phyloP scores from a whole-genome alignment of 2,797 vertebrate species.

The Alca torda region DNA sequence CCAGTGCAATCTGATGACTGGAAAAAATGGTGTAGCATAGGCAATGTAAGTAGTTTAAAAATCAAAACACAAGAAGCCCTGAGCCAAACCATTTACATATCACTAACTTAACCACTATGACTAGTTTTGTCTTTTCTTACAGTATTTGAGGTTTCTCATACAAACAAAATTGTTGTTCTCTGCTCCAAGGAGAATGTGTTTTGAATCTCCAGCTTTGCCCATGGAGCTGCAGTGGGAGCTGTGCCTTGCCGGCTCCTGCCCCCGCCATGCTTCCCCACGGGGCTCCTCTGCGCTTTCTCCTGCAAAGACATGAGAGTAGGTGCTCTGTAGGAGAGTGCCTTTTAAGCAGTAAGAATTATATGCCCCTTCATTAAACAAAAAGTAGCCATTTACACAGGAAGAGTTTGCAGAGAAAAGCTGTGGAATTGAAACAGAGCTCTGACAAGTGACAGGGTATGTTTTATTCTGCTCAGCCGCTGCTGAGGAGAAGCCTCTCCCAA shows the following conservation, averaged over 20 bases:
- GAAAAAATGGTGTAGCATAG: not conserved
- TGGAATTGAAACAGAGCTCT: not conserved
- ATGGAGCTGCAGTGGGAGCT: not conserved
- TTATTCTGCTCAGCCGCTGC: not conserved
- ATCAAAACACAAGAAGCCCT: not conserved
- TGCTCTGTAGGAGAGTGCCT: not conserved
- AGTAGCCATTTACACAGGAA: not conserved
- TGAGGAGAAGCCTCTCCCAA: not conserved
- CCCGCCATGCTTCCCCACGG: not conserved
- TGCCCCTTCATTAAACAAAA: not conserved
- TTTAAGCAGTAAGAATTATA: not conserved
- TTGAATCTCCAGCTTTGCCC: not conserved
- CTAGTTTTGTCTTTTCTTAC: not conserved
- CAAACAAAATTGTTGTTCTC: not conserved
- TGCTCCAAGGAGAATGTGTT: not conserved
- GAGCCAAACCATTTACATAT: not conserved
- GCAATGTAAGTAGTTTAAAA: not conserved
- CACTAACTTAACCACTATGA: not conserved
- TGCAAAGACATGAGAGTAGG: not conserved
- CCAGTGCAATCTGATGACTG: not conserved
- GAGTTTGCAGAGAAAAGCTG: not conserved
- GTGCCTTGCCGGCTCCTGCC: not conserved
- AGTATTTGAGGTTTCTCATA: not conserved
- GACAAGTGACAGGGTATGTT: not conserved
- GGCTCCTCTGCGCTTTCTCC: not conserved